phyloP scores from a whole-genome alignment of 2,797 vertebrate species.

The Staurois parvus region DNA sequence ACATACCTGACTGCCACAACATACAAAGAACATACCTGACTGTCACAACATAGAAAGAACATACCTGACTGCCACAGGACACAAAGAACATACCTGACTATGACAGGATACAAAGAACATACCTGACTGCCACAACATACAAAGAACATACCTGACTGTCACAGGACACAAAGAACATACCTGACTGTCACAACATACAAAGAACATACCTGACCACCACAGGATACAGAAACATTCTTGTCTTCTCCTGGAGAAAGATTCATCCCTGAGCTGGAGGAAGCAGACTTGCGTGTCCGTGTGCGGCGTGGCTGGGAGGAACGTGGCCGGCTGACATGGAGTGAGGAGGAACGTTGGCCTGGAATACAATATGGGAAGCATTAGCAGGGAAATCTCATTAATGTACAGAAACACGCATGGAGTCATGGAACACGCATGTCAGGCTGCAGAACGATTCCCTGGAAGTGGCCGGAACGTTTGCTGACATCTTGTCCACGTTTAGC shows the following conservation, averaged over 20 bases:
- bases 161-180: too few relatives aligned
- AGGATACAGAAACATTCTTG: too few relatives aligned
- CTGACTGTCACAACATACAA: too few relatives aligned
- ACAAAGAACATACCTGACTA: neutral
- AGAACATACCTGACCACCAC: too few relatives aligned
- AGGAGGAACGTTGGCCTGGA: neutral
- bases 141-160: neutral
- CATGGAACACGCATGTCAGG: neutral
- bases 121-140: neutral
- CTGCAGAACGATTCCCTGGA: neutral
- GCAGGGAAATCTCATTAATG: neutral
- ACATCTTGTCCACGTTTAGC: slow-evolving; percentile 49
- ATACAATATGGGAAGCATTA: neutral
- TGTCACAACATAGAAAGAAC: neutral
- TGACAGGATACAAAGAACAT: too few relatives aligned
- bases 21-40: too few relatives aligned
- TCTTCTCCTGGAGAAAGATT: neutral
- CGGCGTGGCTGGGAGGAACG: neutral
- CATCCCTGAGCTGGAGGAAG: neutral
- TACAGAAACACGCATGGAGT: neutral
- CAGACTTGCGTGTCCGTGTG: neutral
- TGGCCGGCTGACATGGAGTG: neutral
- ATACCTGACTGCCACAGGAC: neutral
- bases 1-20: too few relatives aligned
- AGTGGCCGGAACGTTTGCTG: neutral